Evolutionary conservation across 2,113 vertebrate genomes (phyloP).

Genomic region (Anhinga anhinga): DNA sequence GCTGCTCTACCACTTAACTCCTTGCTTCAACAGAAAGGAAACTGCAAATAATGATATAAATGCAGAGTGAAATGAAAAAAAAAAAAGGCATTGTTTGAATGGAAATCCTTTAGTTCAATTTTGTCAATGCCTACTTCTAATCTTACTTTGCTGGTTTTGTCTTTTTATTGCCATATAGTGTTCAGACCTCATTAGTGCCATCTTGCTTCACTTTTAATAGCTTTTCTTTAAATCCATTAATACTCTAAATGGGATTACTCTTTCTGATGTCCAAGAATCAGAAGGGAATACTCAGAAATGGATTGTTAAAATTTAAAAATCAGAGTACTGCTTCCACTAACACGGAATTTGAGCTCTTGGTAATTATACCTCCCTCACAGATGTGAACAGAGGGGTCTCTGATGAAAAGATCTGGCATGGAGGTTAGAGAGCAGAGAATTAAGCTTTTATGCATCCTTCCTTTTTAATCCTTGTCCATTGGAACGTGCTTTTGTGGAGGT

Average conservation of each 20-base stretch:
- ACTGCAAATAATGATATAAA: neutral
- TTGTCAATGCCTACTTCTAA: neutral
- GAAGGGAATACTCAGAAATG: neutral
- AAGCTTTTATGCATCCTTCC: neutral
- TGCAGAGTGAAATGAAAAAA: neutral
- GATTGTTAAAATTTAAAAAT: neutral
- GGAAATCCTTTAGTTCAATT: neutral
- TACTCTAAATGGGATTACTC: constrained; percentile 1
- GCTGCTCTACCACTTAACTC: neutral
- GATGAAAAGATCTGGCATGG: neutral
- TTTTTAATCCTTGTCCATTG: neutral
- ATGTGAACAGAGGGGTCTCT: neutral
- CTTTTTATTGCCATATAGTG: neutral
- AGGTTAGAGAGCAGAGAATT: neutral
- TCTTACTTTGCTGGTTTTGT: neutral
- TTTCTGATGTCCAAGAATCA: neutral
- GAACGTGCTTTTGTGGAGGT: neutral
- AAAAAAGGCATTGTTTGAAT: neutral
- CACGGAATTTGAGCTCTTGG: neutral
- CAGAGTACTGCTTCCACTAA: neutral
- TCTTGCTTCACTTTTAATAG: constrained; percentile 31
- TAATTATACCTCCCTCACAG: neutral
- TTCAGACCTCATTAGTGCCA: constrained; percentile 7
- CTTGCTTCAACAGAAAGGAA: neutral
- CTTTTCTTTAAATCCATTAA: constrained; percentile 30